These are phyloP conservation scores for Callaeas wilsoni DNA, from an alignment of 2,113 vertebrate species.

Conservation along the genomic window DNA sequence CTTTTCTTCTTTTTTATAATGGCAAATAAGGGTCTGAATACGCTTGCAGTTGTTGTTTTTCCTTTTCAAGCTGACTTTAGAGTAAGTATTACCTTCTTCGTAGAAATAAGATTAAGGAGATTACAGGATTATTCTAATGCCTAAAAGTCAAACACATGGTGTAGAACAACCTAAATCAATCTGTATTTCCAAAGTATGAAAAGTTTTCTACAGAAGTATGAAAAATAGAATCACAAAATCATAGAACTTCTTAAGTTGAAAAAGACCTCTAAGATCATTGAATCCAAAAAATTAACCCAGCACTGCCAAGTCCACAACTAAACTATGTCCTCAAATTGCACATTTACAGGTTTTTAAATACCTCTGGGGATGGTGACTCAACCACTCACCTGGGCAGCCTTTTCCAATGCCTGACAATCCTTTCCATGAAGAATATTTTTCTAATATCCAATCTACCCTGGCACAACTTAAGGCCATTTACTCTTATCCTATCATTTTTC, in stretches of 20 bases:
- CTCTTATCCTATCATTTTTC: background rate
- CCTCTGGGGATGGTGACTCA: background rate
- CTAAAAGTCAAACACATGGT: background rate
- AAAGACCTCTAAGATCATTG: rapidly evolving
- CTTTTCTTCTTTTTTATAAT: background rate
- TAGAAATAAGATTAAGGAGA: background rate
- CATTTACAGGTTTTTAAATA: background rate
- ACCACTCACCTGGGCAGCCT: background rate
- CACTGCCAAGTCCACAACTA: background rate
- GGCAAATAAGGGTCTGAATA: no score
- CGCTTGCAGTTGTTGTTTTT: background rate
- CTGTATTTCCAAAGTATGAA: background rate
- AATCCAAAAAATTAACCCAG: background rate
- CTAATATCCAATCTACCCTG: background rate
- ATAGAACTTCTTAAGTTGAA: background rate
- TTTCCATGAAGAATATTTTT: background rate
- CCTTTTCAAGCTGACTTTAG: background rate
- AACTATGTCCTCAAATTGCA: background rate
- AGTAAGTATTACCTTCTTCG: background rate
- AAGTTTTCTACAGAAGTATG: background rate
- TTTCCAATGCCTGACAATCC: background rate
- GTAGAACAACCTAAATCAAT: background rate
- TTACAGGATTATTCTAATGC: background rate
- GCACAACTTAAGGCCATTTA: background rate
- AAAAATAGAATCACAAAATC: background rate